Evolutionary conservation across 1,140 invertebrate species (phyloP), one percentile per base, ranked within the genome.

Genomic region (Chrysoperla carnea): DNA sequence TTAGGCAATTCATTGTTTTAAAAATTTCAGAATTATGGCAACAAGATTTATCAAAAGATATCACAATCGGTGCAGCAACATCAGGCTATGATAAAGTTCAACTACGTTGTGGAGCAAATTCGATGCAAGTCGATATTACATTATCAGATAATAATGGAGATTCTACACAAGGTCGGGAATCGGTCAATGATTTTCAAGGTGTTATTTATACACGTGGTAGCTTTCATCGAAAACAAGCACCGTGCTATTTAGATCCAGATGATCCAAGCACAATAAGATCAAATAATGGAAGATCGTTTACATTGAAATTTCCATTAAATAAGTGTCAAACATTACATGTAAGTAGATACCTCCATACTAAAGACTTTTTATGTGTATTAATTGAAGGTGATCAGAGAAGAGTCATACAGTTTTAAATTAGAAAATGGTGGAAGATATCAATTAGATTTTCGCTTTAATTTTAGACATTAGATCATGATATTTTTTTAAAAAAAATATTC

Each of bases 161-260:
- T 11, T 33, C 31, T 33, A 12, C 31, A 33, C 3, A 33, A 33
- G 31, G 31, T 33, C 17, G 17, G 2, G 17, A 23, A 23, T 23
- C 17, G 17, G 5, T 23, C 5, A 12, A 33, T 33, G 31, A 12
- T 9, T 75, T 76, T 49, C 60, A 61, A 5, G 73, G 73, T 3
- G 71, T 75, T 0, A 68, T 76, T 54, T 76, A 75, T 47, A 75
- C 72, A 0, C 60, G 69, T 40, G 72, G 72, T 12, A 73, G 63
- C 43, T 75, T 72, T 50, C 64, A 73, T 50, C 62, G 67, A n/a
- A 64, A 65, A 48, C 52, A 67, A 12, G 50, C 60, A 3, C 64
- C 70, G 0, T 76, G 73, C 47, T 75, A 71, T 48, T 49, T 72
- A 8, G 65, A 75, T 46, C 61, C 69, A 1, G 51, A 47, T 13